These are phyloP conservation scores for Paramormyrops hopkinsi DNA, from an alignment of 2,797 vertebrate genomes.

Conservation along the genomic window DNA sequence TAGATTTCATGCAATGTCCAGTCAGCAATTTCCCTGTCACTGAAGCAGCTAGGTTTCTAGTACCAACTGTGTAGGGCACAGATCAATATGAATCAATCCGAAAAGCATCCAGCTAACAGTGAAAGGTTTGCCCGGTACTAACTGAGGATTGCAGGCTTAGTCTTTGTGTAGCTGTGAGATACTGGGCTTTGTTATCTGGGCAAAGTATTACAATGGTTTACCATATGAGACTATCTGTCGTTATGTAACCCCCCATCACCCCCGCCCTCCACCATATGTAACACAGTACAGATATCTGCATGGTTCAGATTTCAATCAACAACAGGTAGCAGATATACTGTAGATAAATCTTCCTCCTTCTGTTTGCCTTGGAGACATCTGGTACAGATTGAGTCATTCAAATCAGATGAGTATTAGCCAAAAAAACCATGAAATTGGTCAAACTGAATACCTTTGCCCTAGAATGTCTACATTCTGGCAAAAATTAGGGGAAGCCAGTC, in stretches of 20 bases:
- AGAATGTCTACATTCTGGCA: background rate
- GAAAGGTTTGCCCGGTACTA: background rate
- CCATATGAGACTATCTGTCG: background rate
- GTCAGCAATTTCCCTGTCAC: background rate
- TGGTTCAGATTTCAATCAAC: background rate
- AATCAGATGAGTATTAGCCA: background rate
- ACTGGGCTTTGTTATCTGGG: background rate
- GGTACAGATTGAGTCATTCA: background rate
- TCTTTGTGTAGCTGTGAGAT: background rate
- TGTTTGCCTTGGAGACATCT: background rate
- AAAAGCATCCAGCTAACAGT: background rate
- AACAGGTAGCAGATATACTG: background rate
- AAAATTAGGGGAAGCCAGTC: background rate
- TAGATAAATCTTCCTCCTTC: background rate
- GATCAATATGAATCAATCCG: background rate
- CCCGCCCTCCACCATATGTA: background rate
- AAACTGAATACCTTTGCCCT: background rate
- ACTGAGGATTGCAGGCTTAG: background rate
- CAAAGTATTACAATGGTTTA: background rate
- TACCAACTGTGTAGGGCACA: background rate
- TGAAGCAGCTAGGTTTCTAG: background rate
- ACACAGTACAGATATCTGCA: background rate
- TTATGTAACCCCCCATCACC: background rate
- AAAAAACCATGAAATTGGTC: background rate
- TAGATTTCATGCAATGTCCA: background rate